Percentiles rank a stretch among this genome's conserved stretches.
phyloP scores from a whole-genome alignment of 2,113 vertebrate species.

The Anhinga anhinga region DNA sequence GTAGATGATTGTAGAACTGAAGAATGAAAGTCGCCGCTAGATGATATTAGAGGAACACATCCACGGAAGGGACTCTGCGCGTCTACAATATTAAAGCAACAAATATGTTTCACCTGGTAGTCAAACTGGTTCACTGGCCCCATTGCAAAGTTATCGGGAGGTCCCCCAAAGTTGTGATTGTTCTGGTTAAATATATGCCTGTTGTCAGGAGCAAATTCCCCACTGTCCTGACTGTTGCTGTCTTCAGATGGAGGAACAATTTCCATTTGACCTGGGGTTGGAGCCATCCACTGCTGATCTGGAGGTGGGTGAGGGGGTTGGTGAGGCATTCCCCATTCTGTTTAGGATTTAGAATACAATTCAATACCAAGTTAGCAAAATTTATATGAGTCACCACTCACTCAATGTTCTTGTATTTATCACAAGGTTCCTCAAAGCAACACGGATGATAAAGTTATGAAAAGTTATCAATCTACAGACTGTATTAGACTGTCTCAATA shows the following conservation, averaged over 20 bases:
- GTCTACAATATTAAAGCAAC: slow-evolving; percentile 78
- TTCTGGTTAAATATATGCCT: slow-evolving; percentile 96
- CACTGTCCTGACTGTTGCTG: slow-evolving; percentile 98
- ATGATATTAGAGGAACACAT: slow-evolving; percentile 71
- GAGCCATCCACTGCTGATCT: slow-evolving; percentile 94
- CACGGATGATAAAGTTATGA: neutral
- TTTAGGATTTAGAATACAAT: slow-evolving; percentile 74
- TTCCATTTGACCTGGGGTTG: slow-evolving; percentile 93
- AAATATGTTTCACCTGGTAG: slow-evolving; percentile 96
- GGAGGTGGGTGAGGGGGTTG: slow-evolving; percentile 91
- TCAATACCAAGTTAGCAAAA: slow-evolving; percentile 50
- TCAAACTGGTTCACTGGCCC: slow-evolving; percentile 99
- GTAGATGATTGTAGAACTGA: slow-evolving; percentile 62
- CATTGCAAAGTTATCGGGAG: slow-evolving; percentile 96
- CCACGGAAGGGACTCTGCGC: slow-evolving; percentile 71
- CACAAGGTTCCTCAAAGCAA: neutral
- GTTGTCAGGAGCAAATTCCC: slow-evolving; percentile 91
- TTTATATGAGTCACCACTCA: neutral
- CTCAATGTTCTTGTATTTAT: neutral
- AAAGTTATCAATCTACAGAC: neutral
- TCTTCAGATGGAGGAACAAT: slow-evolving; percentile 94
- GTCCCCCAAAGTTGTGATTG: slow-evolving; percentile 97
- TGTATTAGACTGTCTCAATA: neutral
- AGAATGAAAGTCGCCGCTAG: slow-evolving; percentile 70
- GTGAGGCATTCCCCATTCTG: slow-evolving; percentile 96